phyloP scores from a whole-genome alignment of 2,113 vertebrate species.

The Oryzias curvinotus region DNA sequence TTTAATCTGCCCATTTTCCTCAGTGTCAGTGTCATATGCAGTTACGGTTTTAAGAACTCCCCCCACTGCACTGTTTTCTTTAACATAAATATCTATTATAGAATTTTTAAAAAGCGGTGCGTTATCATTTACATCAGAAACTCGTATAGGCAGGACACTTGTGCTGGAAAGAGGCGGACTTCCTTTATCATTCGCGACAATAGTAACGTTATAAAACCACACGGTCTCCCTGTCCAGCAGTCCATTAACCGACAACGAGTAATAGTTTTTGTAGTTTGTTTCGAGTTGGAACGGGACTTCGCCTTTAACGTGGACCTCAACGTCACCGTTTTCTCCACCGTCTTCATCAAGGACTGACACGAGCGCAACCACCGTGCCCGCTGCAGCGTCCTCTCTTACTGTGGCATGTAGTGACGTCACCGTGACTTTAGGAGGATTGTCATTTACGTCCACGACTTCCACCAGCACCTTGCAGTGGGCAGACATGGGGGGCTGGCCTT shows the following conservation, averaged over 20 bases:
- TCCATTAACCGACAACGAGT: constrained; percentile 79
- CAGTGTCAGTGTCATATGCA: constrained; percentile 65
- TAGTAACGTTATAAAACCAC: constrained; percentile 78
- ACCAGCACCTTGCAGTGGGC: constrained; percentile 80
- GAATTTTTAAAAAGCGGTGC: constrained; percentile 54
- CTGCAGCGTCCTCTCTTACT: constrained; percentile 78
- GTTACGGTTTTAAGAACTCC: constrained; percentile 58
- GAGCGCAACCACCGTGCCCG: constrained; percentile 82
- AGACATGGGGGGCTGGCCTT: constrained; percentile 68
- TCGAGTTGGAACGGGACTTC: constrained; percentile 82
- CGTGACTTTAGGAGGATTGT: constrained; percentile 80
- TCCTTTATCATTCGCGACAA: constrained; percentile 82
- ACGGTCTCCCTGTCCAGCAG: constrained; percentile 80
- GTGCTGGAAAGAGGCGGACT: constrained; percentile 60
- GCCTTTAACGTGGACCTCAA: constrained; percentile 70
- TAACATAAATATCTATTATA: constrained; percentile 56
- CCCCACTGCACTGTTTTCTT: constrained; percentile 68
- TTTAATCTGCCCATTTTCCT: constrained; percentile 57
- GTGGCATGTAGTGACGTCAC: constrained; percentile 79
- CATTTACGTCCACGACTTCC: constrained; percentile 81
- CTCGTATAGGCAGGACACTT: constrained; percentile 49
- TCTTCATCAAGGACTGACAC: constrained; percentile 83
- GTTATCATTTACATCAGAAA: constrained; percentile 76
- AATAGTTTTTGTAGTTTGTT: constrained; percentile 85
- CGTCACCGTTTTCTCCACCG: constrained; percentile 80